Evolutionary conservation across 37 sponge, comb jelly and placozoan genomes (phyloP), one percentile per base, ranked within the genome.

Genomic region (Halichondria panicea): DNA sequence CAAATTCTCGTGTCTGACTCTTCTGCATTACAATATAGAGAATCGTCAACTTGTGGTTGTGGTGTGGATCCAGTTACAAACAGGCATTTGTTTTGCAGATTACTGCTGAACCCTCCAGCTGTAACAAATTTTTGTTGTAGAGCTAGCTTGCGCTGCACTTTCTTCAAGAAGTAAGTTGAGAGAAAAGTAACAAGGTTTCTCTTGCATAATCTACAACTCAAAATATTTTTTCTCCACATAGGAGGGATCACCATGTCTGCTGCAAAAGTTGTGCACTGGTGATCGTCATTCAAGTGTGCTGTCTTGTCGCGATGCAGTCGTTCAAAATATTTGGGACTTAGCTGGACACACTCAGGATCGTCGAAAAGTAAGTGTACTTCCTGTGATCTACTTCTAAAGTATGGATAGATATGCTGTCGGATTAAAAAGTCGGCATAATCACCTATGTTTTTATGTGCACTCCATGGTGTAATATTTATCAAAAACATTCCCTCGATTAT

Each of bases 351-450:
- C 24, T 30, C 45, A n/a, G 62, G 71, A 33, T 68, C 64, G 62
- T 79, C 80, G 58, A 79, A 79, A 7, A 79, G 13, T 41, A 79
- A 69, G 45, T 79, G 80, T 1, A 79, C 71, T 54, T 77, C 55
- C n/a, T n/a, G n/a, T n/a, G n/a, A n/a, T n/a, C n/a, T n/a, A n/a
- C n/a, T n/a, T n/a, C n/a, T n/a, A n/a, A n/a, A n/a, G n/a, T n/a
- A n/a, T n/a, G n/a, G n/a, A n/a, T n/a, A 15, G 4, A 64, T 36
- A n/a, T 44, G 48, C 4, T 44, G 69, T 12, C 27, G 38, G 19
- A 68, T 43, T 24, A 68, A 4, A 68, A 40, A 68, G 43, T 42
- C 27, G 28, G 45, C 69, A 68, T 68, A 68, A 27, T 66, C 68
- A 11, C 68, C 68, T 9, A 66, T 40, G 19, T 22, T 44, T 36